Evolutionary conservation across 2,113 vertebrate genomes (phyloP), one percentile per base, ranked within the genome.

Genomic region (Pluvianellus socialis): DNA sequence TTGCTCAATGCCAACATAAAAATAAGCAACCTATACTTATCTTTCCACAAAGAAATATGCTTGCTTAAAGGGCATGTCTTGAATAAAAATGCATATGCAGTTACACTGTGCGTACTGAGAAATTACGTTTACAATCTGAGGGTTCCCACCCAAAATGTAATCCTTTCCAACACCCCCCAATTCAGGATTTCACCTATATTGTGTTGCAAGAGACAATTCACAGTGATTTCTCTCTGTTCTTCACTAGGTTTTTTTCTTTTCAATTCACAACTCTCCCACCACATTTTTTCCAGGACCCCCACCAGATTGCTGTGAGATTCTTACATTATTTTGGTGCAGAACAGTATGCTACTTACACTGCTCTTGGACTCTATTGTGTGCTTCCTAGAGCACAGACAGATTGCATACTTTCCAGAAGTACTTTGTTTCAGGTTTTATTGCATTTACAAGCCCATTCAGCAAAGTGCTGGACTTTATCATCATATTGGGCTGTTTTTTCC

Each of bases 401-500:
- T 75, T 53, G 45, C 62, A 27, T 35, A 66, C 71, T 85, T 91
- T 88, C n/a, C 50, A 82, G 56, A 87, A 88, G 66, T 82, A 91
- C 66, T 91, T 76, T 81, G 27, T 82, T 94, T 87, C 83, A 75
- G 66, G 33, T 92, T 89, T 95, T 92, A 95, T 85, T 96, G 56
- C 1, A 0, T 82, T 91, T 90, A 82, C 53, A 95, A 92, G 56
- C 35, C 88, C 42, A 68, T 97, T 97, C 70, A 85, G 70, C 58
- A 50, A 97, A 95, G 53, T 89, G 77, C 38, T 95, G 83, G 80
- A 73, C 86, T 97, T 91, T 19, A 91, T 94, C 91, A 93, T 92
- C 42, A 56, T 28, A 33, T 20, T 32, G 35, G 53, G 38, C 15
- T 70, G 33, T 4, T 56, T 56, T 79, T 52, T 12, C 5, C 26